phyloP scores from a whole-genome alignment of 2,797 vertebrate species.

The Halcyon chelicuti region DNA sequence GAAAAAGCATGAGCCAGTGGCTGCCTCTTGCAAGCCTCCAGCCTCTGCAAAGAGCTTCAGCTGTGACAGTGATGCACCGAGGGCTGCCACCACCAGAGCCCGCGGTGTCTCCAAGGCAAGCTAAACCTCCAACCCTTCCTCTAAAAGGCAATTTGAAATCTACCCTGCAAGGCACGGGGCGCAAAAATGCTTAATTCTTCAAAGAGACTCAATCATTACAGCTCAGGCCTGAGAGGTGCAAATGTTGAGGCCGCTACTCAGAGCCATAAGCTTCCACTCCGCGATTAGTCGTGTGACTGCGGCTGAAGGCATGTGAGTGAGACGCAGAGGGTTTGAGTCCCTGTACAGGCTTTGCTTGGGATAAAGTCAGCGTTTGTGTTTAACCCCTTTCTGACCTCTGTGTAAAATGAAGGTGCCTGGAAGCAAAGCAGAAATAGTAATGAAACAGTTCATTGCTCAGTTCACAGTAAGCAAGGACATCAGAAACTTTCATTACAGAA shows the following conservation, averaged over 20 bases:
- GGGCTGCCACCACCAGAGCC: background rate
- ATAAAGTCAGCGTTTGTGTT: background rate
- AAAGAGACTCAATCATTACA: background rate
- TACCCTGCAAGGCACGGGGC: background rate
- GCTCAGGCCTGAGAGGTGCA: background rate
- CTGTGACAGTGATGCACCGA: background rate
- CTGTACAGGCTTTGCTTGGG: background rate
- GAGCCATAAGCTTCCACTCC: background rate
- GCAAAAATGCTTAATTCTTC: background rate
- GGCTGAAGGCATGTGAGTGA: background rate
- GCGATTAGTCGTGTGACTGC: background rate
- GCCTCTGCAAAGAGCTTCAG: background rate
- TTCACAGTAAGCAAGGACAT: slow-evolving; percentile 55
- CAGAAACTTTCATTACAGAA: slow-evolving; percentile 48
- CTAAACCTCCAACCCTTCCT: background rate
- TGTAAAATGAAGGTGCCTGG: slow-evolving; percentile 43
- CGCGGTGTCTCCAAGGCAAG: background rate
- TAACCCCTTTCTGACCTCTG: slow-evolving; percentile 24
- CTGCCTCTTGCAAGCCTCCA: background rate
- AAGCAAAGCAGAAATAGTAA: slow-evolving; percentile 47
- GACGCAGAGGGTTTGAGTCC: background rate
- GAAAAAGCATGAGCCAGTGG: background rate
- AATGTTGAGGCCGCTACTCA: background rate
- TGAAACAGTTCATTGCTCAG: slow-evolving; percentile 57
- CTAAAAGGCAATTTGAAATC: background rate